Evolutionary conservation across 2,797 vertebrate genomes (phyloP).

Genomic region (Sebastolobus altivelis): DNA sequence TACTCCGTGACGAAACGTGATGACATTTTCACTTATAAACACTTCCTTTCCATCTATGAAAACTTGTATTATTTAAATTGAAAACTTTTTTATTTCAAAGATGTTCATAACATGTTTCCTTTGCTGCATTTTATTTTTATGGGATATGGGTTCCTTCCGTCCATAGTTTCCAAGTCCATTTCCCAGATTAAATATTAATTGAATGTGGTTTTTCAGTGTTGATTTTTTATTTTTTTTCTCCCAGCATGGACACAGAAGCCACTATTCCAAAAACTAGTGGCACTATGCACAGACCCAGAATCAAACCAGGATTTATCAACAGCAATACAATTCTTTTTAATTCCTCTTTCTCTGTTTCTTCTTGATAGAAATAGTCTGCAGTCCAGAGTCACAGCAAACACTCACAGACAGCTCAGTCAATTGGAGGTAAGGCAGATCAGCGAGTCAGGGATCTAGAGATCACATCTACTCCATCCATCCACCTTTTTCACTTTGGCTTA

Average conservation of each 20-base stretch:
- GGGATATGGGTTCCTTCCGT: background rate
- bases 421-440: conserved; percentile 47
- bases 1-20: background rate
- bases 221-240: background rate
- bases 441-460: conserved; percentile 40
- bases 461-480: conserved; percentile 37
- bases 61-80: background rate
- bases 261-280: background rate
- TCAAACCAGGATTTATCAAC: conserved; percentile 16
- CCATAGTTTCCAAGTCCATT: conserved; percentile 30
- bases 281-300: background rate
- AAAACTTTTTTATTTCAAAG: background rate
- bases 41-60: background rate
- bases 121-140: conserved; percentile 11
- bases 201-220: conserved; percentile 15
- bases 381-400: conserved; percentile 23
- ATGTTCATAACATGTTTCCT: background rate
- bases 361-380: conserved; percentile 15
- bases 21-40: background rate
- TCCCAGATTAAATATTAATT: conserved; percentile 47
- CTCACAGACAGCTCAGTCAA: conserved; percentile 26
- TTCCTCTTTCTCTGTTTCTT: background rate
- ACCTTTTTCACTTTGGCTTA: conserved; percentile 38
- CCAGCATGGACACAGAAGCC: conserved; percentile 3
- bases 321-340: conserved; percentile 7